Conservation (phyloP, 1,140 invertebrate genomes). For the Pentalonia nigronervosa region DNA sequence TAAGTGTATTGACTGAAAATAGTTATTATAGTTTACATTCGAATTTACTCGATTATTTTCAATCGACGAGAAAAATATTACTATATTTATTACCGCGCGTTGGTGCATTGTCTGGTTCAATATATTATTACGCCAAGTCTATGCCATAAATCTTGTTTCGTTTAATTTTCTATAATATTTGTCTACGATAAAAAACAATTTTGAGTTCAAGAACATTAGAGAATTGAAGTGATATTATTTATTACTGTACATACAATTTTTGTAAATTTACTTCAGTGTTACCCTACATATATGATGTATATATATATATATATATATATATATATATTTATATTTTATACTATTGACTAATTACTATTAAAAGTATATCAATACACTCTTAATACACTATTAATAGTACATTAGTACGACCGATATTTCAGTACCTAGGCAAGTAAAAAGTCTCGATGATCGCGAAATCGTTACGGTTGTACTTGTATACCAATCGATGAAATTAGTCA, state of each 20-base stretch:
- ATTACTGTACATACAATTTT: background rate
- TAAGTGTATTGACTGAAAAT: background rate
- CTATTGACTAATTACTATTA: background rate
- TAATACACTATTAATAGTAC: background rate
- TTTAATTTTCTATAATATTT: background rate
- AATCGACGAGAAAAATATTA: background rate
- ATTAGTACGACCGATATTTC: background rate
- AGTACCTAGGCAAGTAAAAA: no score
- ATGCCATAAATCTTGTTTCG: background rate
- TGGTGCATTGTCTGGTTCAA: background rate
- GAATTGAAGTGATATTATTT: background rate
- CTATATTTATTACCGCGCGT: background rate
- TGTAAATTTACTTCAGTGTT: background rate
- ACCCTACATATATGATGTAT: background rate
- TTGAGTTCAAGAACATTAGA: background rate
- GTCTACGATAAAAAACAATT: background rate
- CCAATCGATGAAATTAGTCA: background rate
- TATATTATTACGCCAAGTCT: background rate
- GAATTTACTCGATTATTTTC: background rate
- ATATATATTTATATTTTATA: background rate
- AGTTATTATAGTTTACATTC: background rate
- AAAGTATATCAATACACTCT: background rate
- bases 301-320: no score
- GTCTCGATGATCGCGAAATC: background rate
- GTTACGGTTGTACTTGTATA: background rate